Conservation (phyloP, 2,888 invertebrate genomes). For the Bursaphelenchus okinawaensis region DNA sequence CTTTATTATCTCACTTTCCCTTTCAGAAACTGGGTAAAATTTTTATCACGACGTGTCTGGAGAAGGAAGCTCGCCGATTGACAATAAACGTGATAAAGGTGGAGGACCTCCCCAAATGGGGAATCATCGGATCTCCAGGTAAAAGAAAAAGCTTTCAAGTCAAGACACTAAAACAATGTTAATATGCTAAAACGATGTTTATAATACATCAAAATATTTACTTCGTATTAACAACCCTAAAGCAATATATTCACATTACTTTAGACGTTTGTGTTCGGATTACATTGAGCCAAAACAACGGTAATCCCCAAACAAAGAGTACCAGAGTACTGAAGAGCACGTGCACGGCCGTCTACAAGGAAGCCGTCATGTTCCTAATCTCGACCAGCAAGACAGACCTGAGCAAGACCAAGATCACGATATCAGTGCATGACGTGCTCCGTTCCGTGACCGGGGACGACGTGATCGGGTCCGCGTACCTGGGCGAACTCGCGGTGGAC, state of each 20-base stretch:
- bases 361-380: conserved; percentile 57
- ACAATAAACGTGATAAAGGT: conserved; percentile 59
- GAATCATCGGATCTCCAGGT: conserved; percentile 61
- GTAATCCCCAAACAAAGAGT: conserved; percentile 48
- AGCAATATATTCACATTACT: conserved; percentile 15
- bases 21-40: conserved; percentile 60
- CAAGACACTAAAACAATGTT: no score
- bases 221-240: no score
- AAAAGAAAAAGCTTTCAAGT: conserved; percentile 8
- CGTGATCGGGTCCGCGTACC: conserved; percentile 57
- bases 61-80: conserved; percentile 58
- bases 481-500: conserved; percentile 58
- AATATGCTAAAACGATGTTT: background rate
- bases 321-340: conserved; percentile 50
- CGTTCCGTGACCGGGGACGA: conserved; percentile 59
- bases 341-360: conserved; percentile 44
- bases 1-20: no score
- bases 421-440: conserved; percentile 55
- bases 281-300: conserved; percentile 54
- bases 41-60: conserved; percentile 58
- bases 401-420: conserved; percentile 57
- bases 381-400: conserved; percentile 57
- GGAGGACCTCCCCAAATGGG: conserved; percentile 59
- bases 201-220: background rate
- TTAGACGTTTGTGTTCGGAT: conserved; percentile 60